These are phyloP conservation scores for Pogonomyrmex barbatus DNA, from an alignment of 1,140 invertebrate genomes.

Conservation along the genomic window DNA sequence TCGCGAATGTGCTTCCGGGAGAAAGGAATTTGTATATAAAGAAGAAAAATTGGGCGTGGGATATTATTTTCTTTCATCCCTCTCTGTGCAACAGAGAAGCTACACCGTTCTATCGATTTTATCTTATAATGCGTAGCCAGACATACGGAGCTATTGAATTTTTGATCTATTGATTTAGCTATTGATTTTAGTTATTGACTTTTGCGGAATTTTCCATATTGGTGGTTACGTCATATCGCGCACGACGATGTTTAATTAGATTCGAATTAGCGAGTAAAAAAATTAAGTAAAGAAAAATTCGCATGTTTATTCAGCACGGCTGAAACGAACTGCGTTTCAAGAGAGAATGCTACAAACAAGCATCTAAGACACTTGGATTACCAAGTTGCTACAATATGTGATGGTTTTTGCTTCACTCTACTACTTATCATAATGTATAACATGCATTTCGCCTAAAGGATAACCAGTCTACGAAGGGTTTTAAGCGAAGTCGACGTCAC, in stretches of 20 bases:
- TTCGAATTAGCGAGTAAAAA: slow-evolving; percentile 32
- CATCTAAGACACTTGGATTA: slow-evolving; percentile 25
- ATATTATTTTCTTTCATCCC: slow-evolving; percentile 59
- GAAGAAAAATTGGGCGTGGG: neutral
- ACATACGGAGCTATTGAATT: neutral
- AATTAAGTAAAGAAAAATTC: neutral
- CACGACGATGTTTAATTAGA: slow-evolving; percentile 14
- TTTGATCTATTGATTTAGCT: neutral
- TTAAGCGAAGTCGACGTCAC: slow-evolving; percentile 49
- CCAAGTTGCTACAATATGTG: slow-evolving; percentile 1
- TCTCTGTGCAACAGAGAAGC: slow-evolving; percentile 35
- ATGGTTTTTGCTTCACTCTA: slow-evolving; percentile 25
- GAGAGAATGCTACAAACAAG: neutral
- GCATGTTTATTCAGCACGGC: neutral
- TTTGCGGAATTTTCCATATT: slow-evolving; percentile 44
- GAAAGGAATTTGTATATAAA: slow-evolving; percentile 51
- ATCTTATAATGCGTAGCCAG: slow-evolving; percentile 51
- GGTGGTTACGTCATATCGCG: slow-evolving; percentile 13
- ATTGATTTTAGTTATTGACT: slow-evolving; percentile 48
- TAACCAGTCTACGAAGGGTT: slow-evolving; percentile 50
- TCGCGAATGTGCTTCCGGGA: slow-evolving; percentile 24
- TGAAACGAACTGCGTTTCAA: neutral
- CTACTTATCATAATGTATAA: slow-evolving; percentile 46
- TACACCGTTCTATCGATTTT: slow-evolving; percentile 64
- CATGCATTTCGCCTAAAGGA: slow-evolving; percentile 49